phyloP scores from a whole-genome alignment of 1,140 invertebrate species.

The Paralvinella palmiformis region DNA sequence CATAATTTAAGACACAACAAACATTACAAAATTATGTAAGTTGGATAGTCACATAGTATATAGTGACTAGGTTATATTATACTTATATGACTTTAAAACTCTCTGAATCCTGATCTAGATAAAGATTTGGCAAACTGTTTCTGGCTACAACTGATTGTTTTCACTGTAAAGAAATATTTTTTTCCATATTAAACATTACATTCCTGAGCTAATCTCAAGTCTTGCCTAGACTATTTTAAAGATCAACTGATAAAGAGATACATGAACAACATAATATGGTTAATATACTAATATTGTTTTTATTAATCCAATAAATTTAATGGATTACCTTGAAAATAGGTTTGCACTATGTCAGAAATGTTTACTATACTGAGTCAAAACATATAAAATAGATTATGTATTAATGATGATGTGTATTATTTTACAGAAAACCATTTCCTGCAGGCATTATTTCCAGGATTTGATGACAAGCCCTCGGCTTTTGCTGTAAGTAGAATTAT shows the following conservation, averaged over 20 bases:
- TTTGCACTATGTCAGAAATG: neutral
- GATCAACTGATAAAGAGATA: no score
- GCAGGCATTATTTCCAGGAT: constrained; percentile 75
- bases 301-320: neutral
- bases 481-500: constrained; percentile 69
- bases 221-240: no score
- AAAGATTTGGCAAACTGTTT: neutral
- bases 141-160: neutral
- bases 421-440: constrained; percentile 74
- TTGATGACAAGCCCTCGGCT: constrained; percentile 75
- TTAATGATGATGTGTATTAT: constrained; percentile 7
- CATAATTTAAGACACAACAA: neutral
- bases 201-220: no score
- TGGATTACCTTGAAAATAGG: neutral
- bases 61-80: neutral
- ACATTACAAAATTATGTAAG: neutral
- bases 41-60: neutral
- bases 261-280: no score
- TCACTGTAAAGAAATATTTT: no score
- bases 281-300: neutral
- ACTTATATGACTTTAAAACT: neutral
- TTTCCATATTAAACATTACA: no score
- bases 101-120: neutral
- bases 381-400: neutral
- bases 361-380: neutral